Evolutionary conservation across 2,888 invertebrate genomes (phyloP).

Genomic region (Drosophila lutescens): DNA sequence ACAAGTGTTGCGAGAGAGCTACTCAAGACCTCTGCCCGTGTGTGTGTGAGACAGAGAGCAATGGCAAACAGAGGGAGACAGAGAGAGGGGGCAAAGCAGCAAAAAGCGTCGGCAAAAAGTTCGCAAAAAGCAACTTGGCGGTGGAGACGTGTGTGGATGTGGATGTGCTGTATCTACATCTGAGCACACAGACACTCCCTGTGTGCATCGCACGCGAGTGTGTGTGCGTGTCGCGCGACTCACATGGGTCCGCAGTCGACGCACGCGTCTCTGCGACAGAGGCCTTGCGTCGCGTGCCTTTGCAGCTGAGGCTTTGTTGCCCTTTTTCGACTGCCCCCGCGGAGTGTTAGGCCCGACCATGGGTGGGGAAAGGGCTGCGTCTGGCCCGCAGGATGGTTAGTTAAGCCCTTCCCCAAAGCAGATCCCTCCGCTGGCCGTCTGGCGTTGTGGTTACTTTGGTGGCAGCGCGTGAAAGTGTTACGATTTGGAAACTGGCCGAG

Average conservation of each 20-base stretch:
- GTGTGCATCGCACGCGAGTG: slow-evolving; percentile 1
- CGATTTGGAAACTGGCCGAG: slow-evolving; percentile 70
- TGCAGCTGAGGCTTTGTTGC: slow-evolving; percentile 53
- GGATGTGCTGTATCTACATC: slow-evolving; percentile 31
- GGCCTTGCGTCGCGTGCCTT: slow-evolving; percentile 69
- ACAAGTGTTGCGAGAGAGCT: slow-evolving; percentile 23
- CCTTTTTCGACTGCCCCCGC: slow-evolving; percentile 44
- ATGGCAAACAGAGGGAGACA: slow-evolving; percentile 19
- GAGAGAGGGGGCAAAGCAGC: slow-evolving; percentile 56
- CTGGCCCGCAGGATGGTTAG: slow-evolving; percentile 38
- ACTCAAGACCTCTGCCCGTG: slow-evolving; percentile 32
- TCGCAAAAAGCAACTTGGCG: slow-evolving; percentile 67
- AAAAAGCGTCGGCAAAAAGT: slow-evolving; percentile 65
- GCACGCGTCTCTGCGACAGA: slow-evolving; percentile 62
- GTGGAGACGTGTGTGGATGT: slow-evolving; percentile 38
- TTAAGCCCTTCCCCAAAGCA: slow-evolving; percentile 3
- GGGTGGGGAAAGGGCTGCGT: slow-evolving; percentile 52
- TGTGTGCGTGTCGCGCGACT: slow-evolving; percentile 68
- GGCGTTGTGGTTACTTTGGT: slow-evolving; percentile 57
- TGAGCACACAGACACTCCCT: slow-evolving; percentile 2
- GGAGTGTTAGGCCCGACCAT: slow-evolving; percentile 49
- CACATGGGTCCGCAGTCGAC: slow-evolving; percentile 46
- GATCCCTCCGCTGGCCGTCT: slow-evolving; percentile 12
- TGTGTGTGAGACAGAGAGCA: slow-evolving; percentile 33
- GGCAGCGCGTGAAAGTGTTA: slow-evolving; percentile 70